phyloP scores from a whole-genome alignment of 2,113 vertebrate genomes.

The Labeo catla region DNA sequence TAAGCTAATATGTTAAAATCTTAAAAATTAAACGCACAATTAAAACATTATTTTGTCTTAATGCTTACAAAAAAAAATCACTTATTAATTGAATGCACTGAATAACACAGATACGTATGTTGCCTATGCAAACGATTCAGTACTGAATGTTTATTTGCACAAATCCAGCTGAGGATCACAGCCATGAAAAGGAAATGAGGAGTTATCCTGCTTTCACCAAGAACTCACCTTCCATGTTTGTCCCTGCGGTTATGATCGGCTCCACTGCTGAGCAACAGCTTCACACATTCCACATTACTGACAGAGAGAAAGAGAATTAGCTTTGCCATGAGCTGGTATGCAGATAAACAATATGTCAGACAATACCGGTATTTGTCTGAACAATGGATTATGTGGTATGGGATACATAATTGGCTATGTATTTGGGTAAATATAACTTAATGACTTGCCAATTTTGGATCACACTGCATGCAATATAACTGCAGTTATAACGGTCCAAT shows the following conservation, averaged over 20 bases:
- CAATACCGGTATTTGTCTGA: neutral
- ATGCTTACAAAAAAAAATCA: neutral
- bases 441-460: neutral
- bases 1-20: neutral
- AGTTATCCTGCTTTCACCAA: neutral
- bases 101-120: neutral
- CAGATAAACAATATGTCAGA: neutral
- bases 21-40: neutral
- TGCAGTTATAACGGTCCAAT: neutral
- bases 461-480: neutral
- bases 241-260: slow-evolving; percentile 93
- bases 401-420: neutral
- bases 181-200: neutral
- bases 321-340: neutral
- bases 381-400: neutral
- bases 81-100: neutral
- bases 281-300: slow-evolving; percentile 97
- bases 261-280: slow-evolving; percentile 92
- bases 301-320: neutral
- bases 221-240: slow-evolving; percentile 88
- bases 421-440: neutral
- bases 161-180: neutral
- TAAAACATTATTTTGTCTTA: neutral
- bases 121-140: neutral
- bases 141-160: no score